A percentile compares a stretch with the other conserved stretches of the same genome.
Conservation (phyloP, 2,113 vertebrate species). For the Edolisoma coerulescens region DNA sequence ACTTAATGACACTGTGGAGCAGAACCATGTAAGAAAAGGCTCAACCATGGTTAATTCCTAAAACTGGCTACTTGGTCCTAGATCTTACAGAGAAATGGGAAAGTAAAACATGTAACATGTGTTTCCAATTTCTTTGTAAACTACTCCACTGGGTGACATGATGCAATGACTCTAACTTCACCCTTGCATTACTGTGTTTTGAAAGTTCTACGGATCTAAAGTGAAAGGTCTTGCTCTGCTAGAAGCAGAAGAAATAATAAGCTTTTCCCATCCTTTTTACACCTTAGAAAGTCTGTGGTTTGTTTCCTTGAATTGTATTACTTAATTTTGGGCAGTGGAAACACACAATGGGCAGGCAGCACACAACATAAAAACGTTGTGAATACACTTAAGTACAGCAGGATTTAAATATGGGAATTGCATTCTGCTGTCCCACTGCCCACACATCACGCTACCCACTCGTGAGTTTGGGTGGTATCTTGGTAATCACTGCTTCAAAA, state of each 20-base stretch:
- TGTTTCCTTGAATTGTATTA: not conserved
- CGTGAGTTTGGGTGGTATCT: not conserved
- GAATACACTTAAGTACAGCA: not conserved
- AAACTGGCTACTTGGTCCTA: not conserved
- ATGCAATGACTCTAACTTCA: not conserved
- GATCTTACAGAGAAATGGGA: not conserved
- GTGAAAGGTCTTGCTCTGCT: not conserved
- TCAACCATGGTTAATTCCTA: not conserved
- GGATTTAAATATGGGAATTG: not conserved
- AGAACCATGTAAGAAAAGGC: not conserved
- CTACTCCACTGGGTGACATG: not conserved
- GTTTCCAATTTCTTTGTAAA: not conserved
- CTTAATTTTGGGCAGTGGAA: not conserved
- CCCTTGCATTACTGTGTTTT: not conserved
- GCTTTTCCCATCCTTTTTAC: not conserved
- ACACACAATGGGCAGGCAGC: not conserved
- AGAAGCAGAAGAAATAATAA: not conserved
- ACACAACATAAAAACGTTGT: rapidly evolving
- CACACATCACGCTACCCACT: not conserved
- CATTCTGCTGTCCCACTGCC: not conserved
- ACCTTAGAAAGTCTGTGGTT: not conserved
- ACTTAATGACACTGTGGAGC: not conserved
- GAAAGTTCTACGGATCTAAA: not conserved
- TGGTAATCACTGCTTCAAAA: not conserved
- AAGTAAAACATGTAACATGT: not conserved